These are phyloP conservation scores for Bombus balteatus DNA, from an alignment of 1,140 invertebrate genomes.

Conservation along the genomic window DNA sequence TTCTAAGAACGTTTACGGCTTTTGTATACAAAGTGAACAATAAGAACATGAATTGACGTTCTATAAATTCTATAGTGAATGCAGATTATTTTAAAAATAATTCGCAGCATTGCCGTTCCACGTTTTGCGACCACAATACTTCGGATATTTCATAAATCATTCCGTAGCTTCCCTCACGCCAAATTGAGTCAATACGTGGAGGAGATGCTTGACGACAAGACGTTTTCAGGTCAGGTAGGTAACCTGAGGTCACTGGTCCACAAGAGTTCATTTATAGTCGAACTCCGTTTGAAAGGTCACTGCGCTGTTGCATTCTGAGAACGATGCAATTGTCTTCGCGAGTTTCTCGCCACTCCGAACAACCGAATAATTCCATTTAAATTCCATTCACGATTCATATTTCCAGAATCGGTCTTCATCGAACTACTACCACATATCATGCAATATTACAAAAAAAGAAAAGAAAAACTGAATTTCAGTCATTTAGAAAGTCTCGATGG, in stretches of 20 bases:
- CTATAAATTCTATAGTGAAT: background rate
- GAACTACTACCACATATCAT: background rate
- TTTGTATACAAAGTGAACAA: background rate
- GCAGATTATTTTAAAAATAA: background rate
- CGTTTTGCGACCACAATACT: background rate
- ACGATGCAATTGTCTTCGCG: background rate
- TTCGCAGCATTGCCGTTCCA: background rate
- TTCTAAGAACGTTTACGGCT: background rate
- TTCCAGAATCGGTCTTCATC: background rate
- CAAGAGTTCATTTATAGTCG: slow-evolving; percentile 35
- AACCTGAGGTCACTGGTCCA: slow-evolving; percentile 58
- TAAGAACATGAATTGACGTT: background rate
- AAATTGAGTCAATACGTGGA: background rate
- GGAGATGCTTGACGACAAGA: slow-evolving; percentile 13
- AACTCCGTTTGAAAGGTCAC: slow-evolving; percentile 30
- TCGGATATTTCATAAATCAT: slow-evolving; percentile 20
- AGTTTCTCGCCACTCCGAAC: background rate
- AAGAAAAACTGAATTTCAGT: slow-evolving; percentile 28
- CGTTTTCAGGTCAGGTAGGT: slow-evolving; percentile 68
- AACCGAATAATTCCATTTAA: background rate
- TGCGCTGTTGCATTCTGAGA: slow-evolving; percentile 22
- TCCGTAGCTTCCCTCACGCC: background rate
- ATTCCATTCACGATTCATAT: background rate
- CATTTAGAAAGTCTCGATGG: background rate
- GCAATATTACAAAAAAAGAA: background rate